Percentiles rank a stretch among this genome's conserved stretches.
phyloP scores from a whole-genome alignment of 1,140 invertebrate species.

The Nymphalis io region DNA sequence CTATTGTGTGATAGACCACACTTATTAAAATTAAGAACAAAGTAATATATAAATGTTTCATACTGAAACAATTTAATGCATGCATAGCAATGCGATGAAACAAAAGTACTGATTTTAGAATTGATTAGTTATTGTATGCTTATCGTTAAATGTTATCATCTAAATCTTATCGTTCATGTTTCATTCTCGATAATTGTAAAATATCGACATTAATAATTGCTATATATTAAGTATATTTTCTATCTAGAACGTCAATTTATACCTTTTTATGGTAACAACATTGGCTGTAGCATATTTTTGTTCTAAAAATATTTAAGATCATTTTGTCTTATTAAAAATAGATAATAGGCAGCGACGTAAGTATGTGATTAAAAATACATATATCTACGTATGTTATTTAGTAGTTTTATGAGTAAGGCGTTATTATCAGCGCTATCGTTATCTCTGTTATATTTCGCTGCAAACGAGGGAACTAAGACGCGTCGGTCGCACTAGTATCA shows the following conservation, averaged over 20 bases:
- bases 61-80: conserved; percentile 19
- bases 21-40: conserved; percentile 24
- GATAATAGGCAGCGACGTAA: no score
- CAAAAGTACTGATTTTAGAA: conserved; percentile 18
- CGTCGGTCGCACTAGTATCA: conserved; percentile 54
- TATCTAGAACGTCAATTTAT: neutral
- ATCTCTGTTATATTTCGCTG: conserved; percentile 72
- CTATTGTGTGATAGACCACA: neutral
- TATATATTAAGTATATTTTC: neutral
- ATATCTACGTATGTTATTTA: neutral
- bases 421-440: conserved; percentile 79
- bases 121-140: conserved; percentile 24
- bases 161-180: conserved; percentile 55
- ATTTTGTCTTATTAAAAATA: neutral
- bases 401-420: conserved; percentile 51
- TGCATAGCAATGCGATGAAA: conserved; percentile 21
- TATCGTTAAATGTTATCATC: conserved; percentile 43
- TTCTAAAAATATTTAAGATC: no score
- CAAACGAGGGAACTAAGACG: conserved; percentile 59
- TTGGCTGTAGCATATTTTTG: no score
- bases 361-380: neutral
- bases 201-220: conserved; percentile 4
- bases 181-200: conserved; percentile 21
- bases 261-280: no score
- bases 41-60: conserved; percentile 30